Conservation (phyloP, 1,140 invertebrate genomes). For the Nixonia krombeini region DNA sequence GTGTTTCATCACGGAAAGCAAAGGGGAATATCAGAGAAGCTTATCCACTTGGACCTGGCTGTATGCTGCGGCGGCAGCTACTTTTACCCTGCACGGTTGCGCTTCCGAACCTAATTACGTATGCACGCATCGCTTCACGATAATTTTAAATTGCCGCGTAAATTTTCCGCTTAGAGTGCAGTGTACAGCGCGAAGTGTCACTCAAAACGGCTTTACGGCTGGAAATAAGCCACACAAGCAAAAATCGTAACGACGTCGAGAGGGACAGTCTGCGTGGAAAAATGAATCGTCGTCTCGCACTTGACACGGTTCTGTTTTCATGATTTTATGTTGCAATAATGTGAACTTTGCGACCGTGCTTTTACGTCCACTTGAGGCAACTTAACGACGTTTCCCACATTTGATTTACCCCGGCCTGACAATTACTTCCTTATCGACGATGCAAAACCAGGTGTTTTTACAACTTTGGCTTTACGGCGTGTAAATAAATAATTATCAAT, state of each 20-base stretch:
- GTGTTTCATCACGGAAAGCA: neutral
- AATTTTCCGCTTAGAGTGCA: conserved; percentile 32
- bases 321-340: conserved; percentile 8
- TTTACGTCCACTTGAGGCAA: neutral
- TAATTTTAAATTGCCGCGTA: conserved; percentile 35
- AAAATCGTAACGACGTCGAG: conserved; percentile 29
- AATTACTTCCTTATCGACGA: no score
- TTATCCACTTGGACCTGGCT: conserved; percentile 43
- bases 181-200: conserved; percentile 15
- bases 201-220: conserved; percentile 18
- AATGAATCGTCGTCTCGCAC: conserved; percentile 23
- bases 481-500: no score
- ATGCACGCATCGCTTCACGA: conserved; percentile 40
- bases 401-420: neutral
- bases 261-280: conserved; percentile 21
- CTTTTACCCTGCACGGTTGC: conserved; percentile 33
- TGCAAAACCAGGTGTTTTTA: no score
- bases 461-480: no score
- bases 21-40: conserved; percentile 10
- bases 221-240: conserved; percentile 29
- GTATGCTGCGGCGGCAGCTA: no score
- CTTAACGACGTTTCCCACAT: neutral
- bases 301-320: conserved; percentile 26
- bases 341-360: neutral
- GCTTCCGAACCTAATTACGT: conserved; percentile 55